Conservation (phyloP, 2,113 vertebrate genomes). For the Melanerpes formicivorus region DNA sequence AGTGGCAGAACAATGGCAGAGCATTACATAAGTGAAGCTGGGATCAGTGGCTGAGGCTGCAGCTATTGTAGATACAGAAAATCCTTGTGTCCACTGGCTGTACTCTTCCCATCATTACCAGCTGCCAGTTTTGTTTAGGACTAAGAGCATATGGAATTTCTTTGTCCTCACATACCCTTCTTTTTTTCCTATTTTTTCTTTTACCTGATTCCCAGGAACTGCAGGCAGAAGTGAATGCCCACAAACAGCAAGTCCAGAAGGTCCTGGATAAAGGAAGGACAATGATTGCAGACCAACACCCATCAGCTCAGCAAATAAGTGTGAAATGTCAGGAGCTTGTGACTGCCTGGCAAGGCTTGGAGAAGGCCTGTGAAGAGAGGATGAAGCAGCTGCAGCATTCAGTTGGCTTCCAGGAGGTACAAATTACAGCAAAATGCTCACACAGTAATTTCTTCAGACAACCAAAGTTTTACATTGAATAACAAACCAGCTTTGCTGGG, state of each 20-base stretch:
- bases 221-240: conserved; percentile 81
- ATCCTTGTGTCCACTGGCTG: background rate
- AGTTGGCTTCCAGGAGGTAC: conserved; percentile 83
- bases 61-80: background rate
- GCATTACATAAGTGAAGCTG: background rate
- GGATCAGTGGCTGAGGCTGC: background rate
- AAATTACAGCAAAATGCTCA: background rate
- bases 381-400: conserved; percentile 79
- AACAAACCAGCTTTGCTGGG: background rate
- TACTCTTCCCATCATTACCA: background rate
- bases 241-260: conserved; percentile 75
- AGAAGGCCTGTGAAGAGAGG: conserved; percentile 77
- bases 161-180: background rate
- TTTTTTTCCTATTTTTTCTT: background rate
- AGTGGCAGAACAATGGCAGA: background rate
- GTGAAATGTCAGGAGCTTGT: conserved; percentile 79
- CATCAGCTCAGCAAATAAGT: conserved; percentile 68
- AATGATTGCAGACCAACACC: conserved; percentile 70
- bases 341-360: conserved; percentile 81
- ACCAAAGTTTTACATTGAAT: background rate
- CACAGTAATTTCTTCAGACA: background rate
- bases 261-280: conserved; percentile 80
- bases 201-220: conserved; percentile 74
- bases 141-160: background rate
- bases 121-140: background rate